Conservation (phyloP, 2,888 invertebrate species). For the Hipparchia semele region DNA sequence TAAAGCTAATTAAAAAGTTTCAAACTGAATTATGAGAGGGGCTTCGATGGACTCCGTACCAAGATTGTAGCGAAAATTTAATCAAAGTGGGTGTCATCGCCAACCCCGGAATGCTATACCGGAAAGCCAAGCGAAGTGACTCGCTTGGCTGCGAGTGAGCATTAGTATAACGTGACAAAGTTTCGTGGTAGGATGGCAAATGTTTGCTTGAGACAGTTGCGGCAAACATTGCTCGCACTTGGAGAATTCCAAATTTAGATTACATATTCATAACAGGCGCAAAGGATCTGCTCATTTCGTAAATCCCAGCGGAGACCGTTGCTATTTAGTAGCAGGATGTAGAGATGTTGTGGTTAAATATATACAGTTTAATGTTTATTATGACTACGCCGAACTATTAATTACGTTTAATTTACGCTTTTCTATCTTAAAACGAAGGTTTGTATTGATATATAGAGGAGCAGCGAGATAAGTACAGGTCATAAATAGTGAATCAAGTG, state of each 20-base stretch:
- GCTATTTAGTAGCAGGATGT: slow-evolving; percentile 52
- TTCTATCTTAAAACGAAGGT: too few relatives aligned
- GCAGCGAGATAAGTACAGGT: too few relatives aligned
- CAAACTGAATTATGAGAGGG: slow-evolving; percentile 83
- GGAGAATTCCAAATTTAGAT: slow-evolving; percentile 80
- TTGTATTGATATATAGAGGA: too few relatives aligned
- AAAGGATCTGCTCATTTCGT: slow-evolving; percentile 70
- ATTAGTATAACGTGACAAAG: slow-evolving; percentile 40
- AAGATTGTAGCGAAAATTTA: slow-evolving; percentile 77
- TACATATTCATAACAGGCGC: slow-evolving; percentile 81
- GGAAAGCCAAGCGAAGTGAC: slow-evolving; percentile 35
- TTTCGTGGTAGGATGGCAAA: slow-evolving; percentile 54
- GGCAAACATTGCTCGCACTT: slow-evolving; percentile 78
- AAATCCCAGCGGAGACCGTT: slow-evolving; percentile 67
- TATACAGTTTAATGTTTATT: slow-evolving; percentile 1
- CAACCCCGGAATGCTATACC: slow-evolving; percentile 56
- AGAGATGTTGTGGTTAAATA: slow-evolving; percentile 22
- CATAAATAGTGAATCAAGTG: too few relatives aligned
- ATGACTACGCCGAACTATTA: background rate
- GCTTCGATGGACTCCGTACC: slow-evolving; percentile 77
- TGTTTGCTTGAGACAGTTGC: slow-evolving; percentile 72
- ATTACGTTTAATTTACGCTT: too few relatives aligned
- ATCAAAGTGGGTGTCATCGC: slow-evolving; percentile 68
- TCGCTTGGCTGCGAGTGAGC: slow-evolving; percentile 19
- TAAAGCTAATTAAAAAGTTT: slow-evolving; percentile 84